Conservation (phyloP, 2,113 vertebrate genomes). For the Hippocampus abdominalis region DNA sequence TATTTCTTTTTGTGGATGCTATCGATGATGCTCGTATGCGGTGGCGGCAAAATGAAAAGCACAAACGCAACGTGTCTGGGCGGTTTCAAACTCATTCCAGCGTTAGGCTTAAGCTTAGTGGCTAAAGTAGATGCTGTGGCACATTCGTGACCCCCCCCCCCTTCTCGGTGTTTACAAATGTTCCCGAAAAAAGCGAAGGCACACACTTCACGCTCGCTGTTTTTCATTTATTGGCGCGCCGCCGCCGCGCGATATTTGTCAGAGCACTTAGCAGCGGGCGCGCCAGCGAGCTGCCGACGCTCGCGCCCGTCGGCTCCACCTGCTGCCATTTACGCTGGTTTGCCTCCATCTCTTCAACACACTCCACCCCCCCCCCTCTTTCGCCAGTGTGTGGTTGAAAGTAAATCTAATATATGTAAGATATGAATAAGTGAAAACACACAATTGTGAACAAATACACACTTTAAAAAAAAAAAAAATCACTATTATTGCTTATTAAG, state of each 20-base stretch:
- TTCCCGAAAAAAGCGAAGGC: neutral
- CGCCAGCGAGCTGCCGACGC: slow-evolving; percentile 38
- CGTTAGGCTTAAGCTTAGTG: neutral
- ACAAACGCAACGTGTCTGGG: too few relatives aligned
- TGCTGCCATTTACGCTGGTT: slow-evolving; percentile 7
- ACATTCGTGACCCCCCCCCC: neutral
- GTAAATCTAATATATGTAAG: too few relatives aligned
- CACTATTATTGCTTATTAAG: too few relatives aligned
- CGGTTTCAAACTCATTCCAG: too few relatives aligned
- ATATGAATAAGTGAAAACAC: too few relatives aligned
- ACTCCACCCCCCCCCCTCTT: too few relatives aligned
- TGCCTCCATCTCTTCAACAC: neutral
- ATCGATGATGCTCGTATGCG: too few relatives aligned
- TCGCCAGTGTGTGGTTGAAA: too few relatives aligned
- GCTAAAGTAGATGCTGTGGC: slow-evolving; percentile 36
- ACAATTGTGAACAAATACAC: too few relatives aligned
- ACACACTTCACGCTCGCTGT: slow-evolving; percentile 24
- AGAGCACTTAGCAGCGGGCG: slow-evolving; percentile 67
- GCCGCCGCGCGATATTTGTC: slow-evolving; percentile 65
- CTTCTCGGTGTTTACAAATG: neutral
- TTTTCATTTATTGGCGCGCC: slow-evolving; percentile 53
- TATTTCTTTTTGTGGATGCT: too few relatives aligned
- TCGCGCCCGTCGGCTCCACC: slow-evolving; percentile 41
- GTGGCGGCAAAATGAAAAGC: too few relatives aligned
- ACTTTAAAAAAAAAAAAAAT: too few relatives aligned